These are phyloP conservation scores for Drosophila pandora DNA, from an alignment of 1,140 invertebrate species.

Conservation along the genomic window DNA sequence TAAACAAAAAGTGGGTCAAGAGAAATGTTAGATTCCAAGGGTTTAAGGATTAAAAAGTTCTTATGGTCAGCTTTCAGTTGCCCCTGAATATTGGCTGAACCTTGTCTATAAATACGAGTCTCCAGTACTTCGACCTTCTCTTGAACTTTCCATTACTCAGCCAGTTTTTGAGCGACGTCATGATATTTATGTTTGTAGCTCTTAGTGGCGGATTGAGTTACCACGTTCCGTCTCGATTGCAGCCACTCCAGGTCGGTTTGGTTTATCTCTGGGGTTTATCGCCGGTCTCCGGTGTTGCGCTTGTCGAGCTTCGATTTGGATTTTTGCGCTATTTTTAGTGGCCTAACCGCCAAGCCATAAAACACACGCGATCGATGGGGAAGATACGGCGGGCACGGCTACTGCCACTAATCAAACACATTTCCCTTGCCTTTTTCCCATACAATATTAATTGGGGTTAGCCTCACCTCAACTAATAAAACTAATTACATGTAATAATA, in stretches of 20 bases:
- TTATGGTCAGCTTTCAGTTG: not conserved
- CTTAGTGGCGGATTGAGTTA: conserved; percentile 3
- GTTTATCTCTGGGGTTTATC: conserved; percentile 43
- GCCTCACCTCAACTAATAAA: not conserved
- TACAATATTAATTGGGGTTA: not conserved
- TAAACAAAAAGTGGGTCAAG: not conserved
- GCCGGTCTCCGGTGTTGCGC: conserved; percentile 32
- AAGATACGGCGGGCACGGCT: conserved; percentile 13
- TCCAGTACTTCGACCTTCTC: conserved; percentile 11
- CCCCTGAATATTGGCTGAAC: not conserved
- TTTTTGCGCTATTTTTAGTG: conserved; percentile 41
- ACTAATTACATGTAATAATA: not conserved
- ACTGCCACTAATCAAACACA: conserved; percentile 28
- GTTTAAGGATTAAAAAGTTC: too few species aligned
- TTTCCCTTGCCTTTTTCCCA: not conserved
- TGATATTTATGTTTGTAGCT: conserved; percentile 15
- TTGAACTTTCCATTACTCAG: conserved; percentile 21
- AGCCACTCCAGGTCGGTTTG: conserved; percentile 3
- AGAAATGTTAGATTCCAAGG: too few species aligned
- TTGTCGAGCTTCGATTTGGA: conserved; percentile 42
- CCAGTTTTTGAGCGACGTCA: conserved; percentile 19
- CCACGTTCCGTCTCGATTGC: conserved; percentile 35
- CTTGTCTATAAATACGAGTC: conserved; percentile 6
- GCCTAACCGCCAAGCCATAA: conserved; percentile 46
- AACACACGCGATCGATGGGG: conserved; percentile 36